Percentiles rank a stretch among this genome's conserved stretches.
These are phyloP conservation scores for Lanius ludovicianus DNA, from an alignment of 2,113 vertebrate genomes.

Conservation along the genomic window DNA sequence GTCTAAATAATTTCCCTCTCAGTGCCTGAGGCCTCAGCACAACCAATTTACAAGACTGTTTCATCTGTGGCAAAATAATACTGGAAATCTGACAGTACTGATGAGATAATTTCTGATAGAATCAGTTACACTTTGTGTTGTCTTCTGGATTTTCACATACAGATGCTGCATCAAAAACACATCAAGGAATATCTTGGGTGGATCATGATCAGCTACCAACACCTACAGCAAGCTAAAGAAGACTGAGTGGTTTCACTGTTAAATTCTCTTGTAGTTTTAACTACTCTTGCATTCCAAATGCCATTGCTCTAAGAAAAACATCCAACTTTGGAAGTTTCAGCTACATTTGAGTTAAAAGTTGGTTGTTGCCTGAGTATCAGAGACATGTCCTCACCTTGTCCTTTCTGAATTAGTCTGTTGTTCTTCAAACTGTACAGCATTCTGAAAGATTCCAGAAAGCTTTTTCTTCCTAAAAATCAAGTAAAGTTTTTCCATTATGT, in stretches of 20 bases:
- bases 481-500: not conserved
- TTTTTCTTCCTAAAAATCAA: not conserved
- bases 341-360: not conserved
- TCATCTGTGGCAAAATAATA: not conserved
- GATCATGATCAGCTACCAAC: not conserved
- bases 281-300: not conserved
- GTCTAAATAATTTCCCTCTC: not conserved
- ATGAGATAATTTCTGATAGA: not conserved
- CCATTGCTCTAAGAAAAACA: not conserved
- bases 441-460: not conserved
- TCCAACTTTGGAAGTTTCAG: not conserved
- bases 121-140: not conserved
- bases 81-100: not conserved
- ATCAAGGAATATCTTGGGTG: not conserved
- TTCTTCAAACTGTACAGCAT: not conserved
- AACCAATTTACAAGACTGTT: not conserved
- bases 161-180: not conserved
- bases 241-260: not conserved
- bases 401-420: not conserved
- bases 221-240: not conserved
- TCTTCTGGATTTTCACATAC: not conserved
- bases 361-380: not conserved
- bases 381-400: not conserved
- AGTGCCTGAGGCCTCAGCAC: not conserved
- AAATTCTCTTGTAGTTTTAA: not conserved